Evolutionary conservation across 2,113 vertebrate species (phyloP).

Genomic region (Saimiri boliviensis): DNA sequence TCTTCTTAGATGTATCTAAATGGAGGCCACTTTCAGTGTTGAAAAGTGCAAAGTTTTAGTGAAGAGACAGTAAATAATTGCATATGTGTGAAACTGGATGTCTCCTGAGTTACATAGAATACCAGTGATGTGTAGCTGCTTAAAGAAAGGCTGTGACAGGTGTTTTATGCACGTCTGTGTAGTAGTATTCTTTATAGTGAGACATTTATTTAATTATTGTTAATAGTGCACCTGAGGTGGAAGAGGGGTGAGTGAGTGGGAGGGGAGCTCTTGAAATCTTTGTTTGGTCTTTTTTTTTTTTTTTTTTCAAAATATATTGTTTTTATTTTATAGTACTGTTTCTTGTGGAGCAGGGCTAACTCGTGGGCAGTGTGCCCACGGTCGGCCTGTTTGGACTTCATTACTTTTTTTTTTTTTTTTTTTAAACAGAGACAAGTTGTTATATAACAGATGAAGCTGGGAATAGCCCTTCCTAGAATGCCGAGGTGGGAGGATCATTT

Average conservation of each 20-base stretch:
- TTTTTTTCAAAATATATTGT: too few species aligned
- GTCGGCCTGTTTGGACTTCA: too few species aligned
- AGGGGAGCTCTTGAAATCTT: not conserved
- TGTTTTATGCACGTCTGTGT: not conserved
- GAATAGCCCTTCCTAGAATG: too few species aligned
- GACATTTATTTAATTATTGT: constrained; percentile 46
- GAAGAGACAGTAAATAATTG: not conserved
- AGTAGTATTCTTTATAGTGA: not conserved
- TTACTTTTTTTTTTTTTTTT: too few species aligned
- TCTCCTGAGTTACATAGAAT: not conserved
- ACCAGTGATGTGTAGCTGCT: not conserved
- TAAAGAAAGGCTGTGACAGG: not conserved
- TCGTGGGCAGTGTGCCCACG: too few species aligned
- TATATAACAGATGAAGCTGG: too few species aligned
- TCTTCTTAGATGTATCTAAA: not conserved
- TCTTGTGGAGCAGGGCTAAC: too few species aligned
- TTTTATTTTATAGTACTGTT: too few species aligned
- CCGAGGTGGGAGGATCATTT: too few species aligned
- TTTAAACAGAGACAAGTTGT: too few species aligned
- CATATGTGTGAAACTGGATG: not conserved
- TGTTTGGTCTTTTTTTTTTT: not conserved
- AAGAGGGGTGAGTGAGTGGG: not conserved
- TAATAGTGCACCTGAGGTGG: not conserved
- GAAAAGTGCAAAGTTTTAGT: not conserved
- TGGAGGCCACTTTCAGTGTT: not conserved